Percentiles rank a stretch among this genome's conserved stretches.
Conservation (phyloP, 2,797 vertebrate genomes). For the Leptodactylus fallax region DNA sequence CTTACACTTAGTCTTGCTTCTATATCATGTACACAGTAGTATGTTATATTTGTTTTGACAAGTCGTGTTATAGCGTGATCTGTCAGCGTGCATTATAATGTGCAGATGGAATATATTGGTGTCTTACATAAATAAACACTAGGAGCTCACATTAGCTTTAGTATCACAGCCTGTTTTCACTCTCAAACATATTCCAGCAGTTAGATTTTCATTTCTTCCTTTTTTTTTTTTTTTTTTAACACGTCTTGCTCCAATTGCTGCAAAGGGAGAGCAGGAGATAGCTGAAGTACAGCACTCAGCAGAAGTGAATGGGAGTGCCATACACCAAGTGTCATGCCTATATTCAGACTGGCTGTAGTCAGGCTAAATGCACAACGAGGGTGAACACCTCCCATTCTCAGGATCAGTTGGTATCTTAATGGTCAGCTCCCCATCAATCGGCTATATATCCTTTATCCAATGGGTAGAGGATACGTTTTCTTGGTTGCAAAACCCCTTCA, state of each 20-base stretch:
- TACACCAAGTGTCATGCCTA: too few relatives aligned
- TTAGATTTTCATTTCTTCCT: background rate
- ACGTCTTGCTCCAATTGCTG: background rate
- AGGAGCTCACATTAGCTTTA: background rate
- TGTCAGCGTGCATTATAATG: slow-evolving; percentile 22
- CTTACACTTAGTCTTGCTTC: slow-evolving; percentile 7
- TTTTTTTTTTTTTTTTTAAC: background rate
- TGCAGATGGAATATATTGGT: slow-evolving; percentile 34
- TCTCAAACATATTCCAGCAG: slow-evolving; percentile 6
- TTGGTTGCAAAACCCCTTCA: too few relatives aligned
- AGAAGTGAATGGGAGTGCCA: too few relatives aligned
- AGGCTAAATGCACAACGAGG: too few relatives aligned
- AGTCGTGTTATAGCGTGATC: slow-evolving; percentile 36
- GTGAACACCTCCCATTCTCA: too few relatives aligned
- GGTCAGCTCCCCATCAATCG: too few relatives aligned
- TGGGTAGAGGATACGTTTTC: too few relatives aligned
- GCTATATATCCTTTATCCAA: too few relatives aligned
- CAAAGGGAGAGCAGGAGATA: too few relatives aligned
- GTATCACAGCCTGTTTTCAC: background rate
- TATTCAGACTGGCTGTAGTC: too few relatives aligned
- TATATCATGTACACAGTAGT: background rate
- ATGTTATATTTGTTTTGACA: slow-evolving; percentile 20
- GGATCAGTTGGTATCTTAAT: too few relatives aligned
- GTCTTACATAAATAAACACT: slow-evolving; percentile 24
- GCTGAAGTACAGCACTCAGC: too few relatives aligned